Base-by-base conservation (phyloP, 2,797 vertebrate species). In the Buphagus erythrorhynchus region DNA sequence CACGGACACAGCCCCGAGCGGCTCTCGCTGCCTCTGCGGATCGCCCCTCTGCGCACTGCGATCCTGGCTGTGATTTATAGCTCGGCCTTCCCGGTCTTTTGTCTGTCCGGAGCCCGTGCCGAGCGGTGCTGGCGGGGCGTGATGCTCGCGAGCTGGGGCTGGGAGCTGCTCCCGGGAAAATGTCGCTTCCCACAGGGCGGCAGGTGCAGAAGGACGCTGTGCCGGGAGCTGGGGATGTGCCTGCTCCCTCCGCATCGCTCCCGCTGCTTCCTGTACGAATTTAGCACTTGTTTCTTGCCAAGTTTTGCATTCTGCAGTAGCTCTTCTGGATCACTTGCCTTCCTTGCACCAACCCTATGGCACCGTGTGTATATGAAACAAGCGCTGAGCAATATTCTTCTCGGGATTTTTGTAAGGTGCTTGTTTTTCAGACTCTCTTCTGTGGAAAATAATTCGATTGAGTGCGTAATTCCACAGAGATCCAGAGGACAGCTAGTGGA, bases 281-380 rank as follows among this genome's bases (percentile, higher is more conserved):
- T 76, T 76, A 45, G 75, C 71, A 8, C 74, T 69, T 69, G 71
- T 65, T 79, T 33, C 78, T 71, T 67, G 84, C 71, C 75, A 61
- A 67, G 84, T 92, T 72, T 11, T 8, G 3, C 10, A 3, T 14
- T 66, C 29, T 46, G 38, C 42, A 7, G 24, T 35, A 42, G 75
- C 52, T 69, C 57, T 49, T 57, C 1, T 2, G 26, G 49, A 29
- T 67, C 16, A 0, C n/a, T 62, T 43, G 40, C 26, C 26, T 36
- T 26, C 16, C 46, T 46, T 51, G 31, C 48, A 19, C 46, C 33
- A n/a, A 0, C 45, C n/a, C 74, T 35, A 0, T 8, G 9, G 33
- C 33, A 24, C 19, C 10, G 43, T 3, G 22, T 22, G 3, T 31
- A 0, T 31, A 1, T 78, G 40, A 54, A n/a, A 21, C 0, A 0